A percentile compares a stretch with the other conserved stretches of the same genome.
These are phyloP conservation scores for Paramuricea clavata DNA, from an alignment of 92 coral and sea anemone species.

Conservation along the genomic window DNA sequence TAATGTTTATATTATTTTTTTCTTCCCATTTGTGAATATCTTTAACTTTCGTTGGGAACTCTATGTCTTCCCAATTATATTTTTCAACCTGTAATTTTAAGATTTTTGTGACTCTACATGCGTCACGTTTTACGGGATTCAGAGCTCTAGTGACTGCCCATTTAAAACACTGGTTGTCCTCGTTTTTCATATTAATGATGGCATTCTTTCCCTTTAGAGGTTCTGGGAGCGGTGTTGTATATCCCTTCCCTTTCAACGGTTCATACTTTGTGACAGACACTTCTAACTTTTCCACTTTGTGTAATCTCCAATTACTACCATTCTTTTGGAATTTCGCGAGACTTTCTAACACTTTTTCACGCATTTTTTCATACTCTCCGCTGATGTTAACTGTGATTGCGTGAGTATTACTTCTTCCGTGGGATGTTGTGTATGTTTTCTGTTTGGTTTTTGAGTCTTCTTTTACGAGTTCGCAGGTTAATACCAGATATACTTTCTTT, in stretches of 20 bases:
- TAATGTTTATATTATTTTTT: slow-evolving; percentile 40
- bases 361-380: background rate
- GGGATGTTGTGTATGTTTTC: no score
- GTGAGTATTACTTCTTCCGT: no score
- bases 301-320: slow-evolving; percentile 51
- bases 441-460: no score
- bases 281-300: slow-evolving; percentile 13
- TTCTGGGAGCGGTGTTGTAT: slow-evolving; percentile 36
- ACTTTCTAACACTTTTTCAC: slow-evolving; percentile 24
- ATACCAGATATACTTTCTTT: no score
- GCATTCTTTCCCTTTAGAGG: slow-evolving; percentile 44
- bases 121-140: slow-evolving; percentile 28
- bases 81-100: slow-evolving; percentile 40
- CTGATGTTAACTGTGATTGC: no score
- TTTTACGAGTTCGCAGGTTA: no score
- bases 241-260: slow-evolving; percentile 37
- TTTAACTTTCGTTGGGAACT: slow-evolving; percentile 54
- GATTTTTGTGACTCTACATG: background rate
- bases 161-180: slow-evolving; percentile 63
- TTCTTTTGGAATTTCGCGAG: slow-evolving; percentile 26
- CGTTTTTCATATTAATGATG: slow-evolving; percentile 58
- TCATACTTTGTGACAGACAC: slow-evolving; percentile 19
- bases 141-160: slow-evolving; percentile 53
- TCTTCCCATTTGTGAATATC: slow-evolving; percentile 51
- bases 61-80: slow-evolving; percentile 52